Evolutionary conservation across 2,888 invertebrate genomes (phyloP).

Genomic region (Drosophila birchii): DNA sequence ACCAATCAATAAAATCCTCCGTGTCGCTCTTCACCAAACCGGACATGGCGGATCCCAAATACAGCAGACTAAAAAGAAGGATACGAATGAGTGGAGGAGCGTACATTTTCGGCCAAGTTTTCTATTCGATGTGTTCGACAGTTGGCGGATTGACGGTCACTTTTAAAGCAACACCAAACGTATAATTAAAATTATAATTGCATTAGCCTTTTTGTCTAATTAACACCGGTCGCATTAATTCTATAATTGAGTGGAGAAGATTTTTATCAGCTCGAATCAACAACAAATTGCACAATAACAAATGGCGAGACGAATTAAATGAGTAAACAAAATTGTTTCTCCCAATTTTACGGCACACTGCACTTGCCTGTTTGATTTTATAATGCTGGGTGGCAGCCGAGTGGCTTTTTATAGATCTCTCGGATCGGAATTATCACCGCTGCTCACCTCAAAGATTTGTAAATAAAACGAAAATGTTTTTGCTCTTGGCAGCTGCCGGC

Average conservation of each 20-base stretch:
- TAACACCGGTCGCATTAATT: conserved; percentile 19
- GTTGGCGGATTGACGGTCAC: conserved; percentile 2
- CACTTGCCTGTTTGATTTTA: conserved; percentile 15
- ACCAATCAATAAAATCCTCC: conserved; percentile 87
- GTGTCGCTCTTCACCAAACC: conserved; percentile 49
- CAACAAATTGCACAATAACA: conserved; percentile 34
- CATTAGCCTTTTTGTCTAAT: conserved; percentile 16
- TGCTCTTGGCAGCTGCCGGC: conserved; percentile 21
- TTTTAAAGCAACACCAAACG: conserved; percentile 31
- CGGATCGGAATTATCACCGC: background rate
- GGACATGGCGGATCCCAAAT: conserved; percentile 45
- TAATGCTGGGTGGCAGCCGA: conserved; percentile 8
- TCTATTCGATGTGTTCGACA: conserved; percentile 6
- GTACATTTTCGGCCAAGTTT: conserved; percentile 24
- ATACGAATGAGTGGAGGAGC: conserved; percentile 49
- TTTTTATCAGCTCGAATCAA: conserved; percentile 37
- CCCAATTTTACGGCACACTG: conserved; percentile 33
- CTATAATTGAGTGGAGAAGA: conserved; percentile 24
- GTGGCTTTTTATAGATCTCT: conserved; percentile 26
- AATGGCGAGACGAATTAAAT: conserved; percentile 27
- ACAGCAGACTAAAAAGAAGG: conserved; percentile 64
- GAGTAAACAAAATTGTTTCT: conserved; percentile 39
- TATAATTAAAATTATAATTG: conserved; percentile 35
- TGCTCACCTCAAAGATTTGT: conserved; percentile 29
- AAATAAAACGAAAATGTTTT: conserved; percentile 7